Evolutionary conservation across 2,797 vertebrate genomes (phyloP).

Genomic region (Epinephelus malabaricus): DNA sequence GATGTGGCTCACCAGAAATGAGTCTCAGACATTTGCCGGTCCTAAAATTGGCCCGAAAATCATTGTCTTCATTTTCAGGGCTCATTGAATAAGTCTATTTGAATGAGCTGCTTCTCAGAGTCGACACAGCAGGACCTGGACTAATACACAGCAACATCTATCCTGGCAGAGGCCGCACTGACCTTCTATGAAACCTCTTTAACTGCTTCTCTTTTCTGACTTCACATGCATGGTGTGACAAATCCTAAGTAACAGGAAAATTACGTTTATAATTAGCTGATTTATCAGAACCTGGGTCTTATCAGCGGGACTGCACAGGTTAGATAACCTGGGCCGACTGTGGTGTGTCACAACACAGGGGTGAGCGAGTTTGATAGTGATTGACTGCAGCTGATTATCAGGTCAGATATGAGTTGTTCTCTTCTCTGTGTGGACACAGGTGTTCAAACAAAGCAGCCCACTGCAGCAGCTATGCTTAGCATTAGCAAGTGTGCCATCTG

Average conservation of each 20-base stretch:
- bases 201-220: not conserved
- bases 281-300: constrained; percentile 34
- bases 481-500: constrained; percentile 63
- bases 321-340: constrained; percentile 38
- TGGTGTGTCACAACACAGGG: constrained; percentile 59
- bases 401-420: constrained; percentile 61
- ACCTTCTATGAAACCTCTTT: not conserved
- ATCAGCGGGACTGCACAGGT: constrained; percentile 22
- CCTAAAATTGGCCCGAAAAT: constrained; percentile 66
- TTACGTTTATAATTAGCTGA: constrained; percentile 45
- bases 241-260: constrained; percentile 4
- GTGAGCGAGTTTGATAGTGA: constrained; percentile 57
- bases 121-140: constrained; percentile 3
- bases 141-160: constrained; percentile 7
- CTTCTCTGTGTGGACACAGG: constrained; percentile 77
- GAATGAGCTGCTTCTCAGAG: constrained; percentile 27
- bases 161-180: not conserved
- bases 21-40: constrained; percentile 65
- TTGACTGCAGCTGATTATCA: constrained; percentile 74
- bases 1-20: constrained; percentile 82
- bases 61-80: constrained; percentile 65
- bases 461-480: not conserved
- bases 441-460: constrained; percentile 76
- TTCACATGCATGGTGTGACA: not conserved
- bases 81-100: constrained; percentile 50